Percentiles rank a stretch among this genome's conserved stretches.
These are phyloP conservation scores for Euschistus heros DNA, from an alignment of 1,140 invertebrate genomes.

Conservation along the genomic window DNA sequence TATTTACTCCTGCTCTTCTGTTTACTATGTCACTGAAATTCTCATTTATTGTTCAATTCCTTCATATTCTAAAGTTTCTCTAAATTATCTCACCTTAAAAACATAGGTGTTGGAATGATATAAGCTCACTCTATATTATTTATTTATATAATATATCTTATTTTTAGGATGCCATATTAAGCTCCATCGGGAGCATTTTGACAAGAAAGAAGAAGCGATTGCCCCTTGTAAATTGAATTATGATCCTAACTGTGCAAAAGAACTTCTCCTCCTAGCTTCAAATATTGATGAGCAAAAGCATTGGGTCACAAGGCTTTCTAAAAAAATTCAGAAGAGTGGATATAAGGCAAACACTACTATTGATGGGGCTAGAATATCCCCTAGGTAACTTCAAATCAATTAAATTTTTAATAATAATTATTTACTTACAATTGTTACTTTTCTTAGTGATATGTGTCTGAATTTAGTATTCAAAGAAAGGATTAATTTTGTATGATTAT, in stretches of 20 bases:
- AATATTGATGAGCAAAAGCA: conserved; percentile 78
- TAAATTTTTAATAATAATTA: background rate
- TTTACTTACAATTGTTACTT: background rate
- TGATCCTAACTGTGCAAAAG: conserved; percentile 85
- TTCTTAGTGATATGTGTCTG: background rate
- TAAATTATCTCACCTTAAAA: too few relatives aligned
- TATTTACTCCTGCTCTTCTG: too few relatives aligned
- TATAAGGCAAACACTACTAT: conserved; percentile 72
- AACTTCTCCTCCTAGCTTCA: conserved; percentile 75
- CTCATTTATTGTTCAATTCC: too few relatives aligned
- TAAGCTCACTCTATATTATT: too few relatives aligned
- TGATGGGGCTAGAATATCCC: conserved; percentile 52
- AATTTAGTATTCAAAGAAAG: background rate
- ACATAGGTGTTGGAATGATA: too few relatives aligned
- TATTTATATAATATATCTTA: too few relatives aligned
- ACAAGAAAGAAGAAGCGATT: conserved; percentile 67
- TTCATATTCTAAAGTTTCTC: too few relatives aligned
- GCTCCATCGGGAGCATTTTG: conserved; percentile 90
- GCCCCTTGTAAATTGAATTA: conserved; percentile 87
- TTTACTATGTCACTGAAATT: too few relatives aligned
- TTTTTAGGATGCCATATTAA: conserved; percentile 85
- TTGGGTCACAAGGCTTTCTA: conserved; percentile 82
- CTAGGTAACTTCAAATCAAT: conserved; percentile 41
- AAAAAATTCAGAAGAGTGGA: conserved; percentile 87
- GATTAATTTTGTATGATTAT: background rate